Evolutionary conservation across 2,797 vertebrate genomes (phyloP).

Genomic region (Ataeniobius toweri): DNA sequence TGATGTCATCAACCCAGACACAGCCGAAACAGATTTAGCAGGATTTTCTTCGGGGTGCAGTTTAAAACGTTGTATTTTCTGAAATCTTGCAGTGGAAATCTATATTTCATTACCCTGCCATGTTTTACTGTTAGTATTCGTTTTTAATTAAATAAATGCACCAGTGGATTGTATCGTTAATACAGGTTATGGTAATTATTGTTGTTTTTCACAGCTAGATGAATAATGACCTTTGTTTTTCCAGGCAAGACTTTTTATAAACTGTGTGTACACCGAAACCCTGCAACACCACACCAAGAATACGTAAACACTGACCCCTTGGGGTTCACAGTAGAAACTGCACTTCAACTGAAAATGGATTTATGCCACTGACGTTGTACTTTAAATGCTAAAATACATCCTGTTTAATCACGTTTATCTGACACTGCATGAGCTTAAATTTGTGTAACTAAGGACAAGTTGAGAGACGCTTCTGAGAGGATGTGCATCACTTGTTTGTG

Average conservation of each 20-base stretch:
- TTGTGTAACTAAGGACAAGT: conserved; percentile 24
- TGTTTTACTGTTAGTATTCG: not conserved
- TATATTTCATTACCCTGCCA: not conserved
- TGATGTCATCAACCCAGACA: not conserved
- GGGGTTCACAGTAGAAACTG: conserved; percentile 39
- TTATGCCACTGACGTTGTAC: not conserved
- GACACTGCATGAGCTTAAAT: conserved; percentile 12
- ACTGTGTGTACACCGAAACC: conserved; percentile 55
- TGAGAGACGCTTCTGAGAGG: conserved; percentile 35
- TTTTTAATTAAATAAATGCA: not conserved
- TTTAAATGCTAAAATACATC: not conserved
- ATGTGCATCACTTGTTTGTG: conserved; percentile 40
- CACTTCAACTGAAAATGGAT: conserved; percentile 4
- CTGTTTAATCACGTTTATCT: conserved; percentile 4
- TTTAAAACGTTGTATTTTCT: not conserved
- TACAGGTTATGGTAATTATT: conserved; percentile 39
- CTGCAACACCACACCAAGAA: not conserved
- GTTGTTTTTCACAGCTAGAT: conserved; percentile 38
- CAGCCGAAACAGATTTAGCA: not conserved
- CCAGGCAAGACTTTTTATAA: conserved; percentile 42
- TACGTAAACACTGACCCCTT: conserved; percentile 54
- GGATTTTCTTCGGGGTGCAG: not conserved
- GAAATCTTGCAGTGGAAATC: not conserved
- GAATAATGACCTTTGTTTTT: conserved; percentile 47
- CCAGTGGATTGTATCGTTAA: not conserved